These are phyloP conservation scores for Camponotus vicinus DNA, from an alignment of 1,140 invertebrate genomes.

Conservation along the genomic window DNA sequence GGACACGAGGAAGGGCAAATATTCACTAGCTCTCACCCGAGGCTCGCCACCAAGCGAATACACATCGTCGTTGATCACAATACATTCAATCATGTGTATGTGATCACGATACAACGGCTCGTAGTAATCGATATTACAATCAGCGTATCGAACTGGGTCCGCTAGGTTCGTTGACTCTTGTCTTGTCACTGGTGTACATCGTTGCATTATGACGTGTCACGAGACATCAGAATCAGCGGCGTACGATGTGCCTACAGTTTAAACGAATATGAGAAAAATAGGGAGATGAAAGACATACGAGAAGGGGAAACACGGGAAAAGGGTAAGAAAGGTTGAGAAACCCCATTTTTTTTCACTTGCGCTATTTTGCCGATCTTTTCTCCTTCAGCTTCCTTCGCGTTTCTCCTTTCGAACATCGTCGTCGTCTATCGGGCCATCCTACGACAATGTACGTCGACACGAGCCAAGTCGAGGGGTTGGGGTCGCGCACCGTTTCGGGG, in stretches of 20 bases:
- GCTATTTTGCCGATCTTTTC: neutral
- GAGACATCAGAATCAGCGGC: no score
- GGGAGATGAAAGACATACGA: no score
- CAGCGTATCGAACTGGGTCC: conserved; percentile 9
- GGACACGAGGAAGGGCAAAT: neutral
- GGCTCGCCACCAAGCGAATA: neutral
- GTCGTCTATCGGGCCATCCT: conserved; percentile 27
- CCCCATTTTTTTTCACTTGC: conserved; percentile 7
- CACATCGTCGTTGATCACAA: conserved; percentile 4
- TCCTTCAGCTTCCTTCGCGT: neutral
- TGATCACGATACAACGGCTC: neutral
- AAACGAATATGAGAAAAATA: neutral
- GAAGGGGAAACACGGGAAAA: neutral
- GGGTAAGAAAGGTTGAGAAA: conserved; percentile 4
- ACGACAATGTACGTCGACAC: conserved; percentile 79
- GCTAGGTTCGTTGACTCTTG: conserved; percentile 51
- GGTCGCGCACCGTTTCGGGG: conserved; percentile 67
- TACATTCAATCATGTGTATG: neutral
- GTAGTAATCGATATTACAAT: conserved; percentile 55
- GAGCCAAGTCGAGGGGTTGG: conserved; percentile 79
- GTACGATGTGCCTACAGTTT: neutral
- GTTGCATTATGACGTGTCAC: neutral
- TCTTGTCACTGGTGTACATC: conserved; percentile 37
- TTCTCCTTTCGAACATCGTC: neutral
- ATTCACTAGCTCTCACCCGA: conserved; percentile 14